Conservation (phyloP, 2,888 invertebrate species). For the Dione vanillae region DNA sequence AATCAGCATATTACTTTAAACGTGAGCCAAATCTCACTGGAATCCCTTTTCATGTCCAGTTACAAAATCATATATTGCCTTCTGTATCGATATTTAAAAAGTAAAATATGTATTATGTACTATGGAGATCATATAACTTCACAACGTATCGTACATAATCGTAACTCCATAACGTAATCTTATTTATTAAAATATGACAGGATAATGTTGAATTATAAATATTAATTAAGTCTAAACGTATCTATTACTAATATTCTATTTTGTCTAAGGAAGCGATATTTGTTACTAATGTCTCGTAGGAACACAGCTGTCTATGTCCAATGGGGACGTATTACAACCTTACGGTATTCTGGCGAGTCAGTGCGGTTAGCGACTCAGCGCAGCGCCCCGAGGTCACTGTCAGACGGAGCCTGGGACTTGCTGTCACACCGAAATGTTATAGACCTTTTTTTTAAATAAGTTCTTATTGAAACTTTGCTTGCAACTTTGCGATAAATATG, state of each 20-base stretch:
- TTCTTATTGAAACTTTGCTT: background rate
- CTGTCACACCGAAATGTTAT: slow-evolving; percentile 47
- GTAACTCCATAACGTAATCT: no score
- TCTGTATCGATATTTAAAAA: no score
- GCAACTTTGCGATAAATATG: background rate
- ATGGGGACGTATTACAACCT: slow-evolving; percentile 60
- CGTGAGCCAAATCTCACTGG: no score
- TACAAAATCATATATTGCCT: no score
- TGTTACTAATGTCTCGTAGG: background rate
- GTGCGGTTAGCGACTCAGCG: slow-evolving; percentile 24
- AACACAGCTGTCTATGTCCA: slow-evolving; percentile 12
- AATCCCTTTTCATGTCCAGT: no score
- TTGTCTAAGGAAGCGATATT: background rate
- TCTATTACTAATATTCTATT: background rate
- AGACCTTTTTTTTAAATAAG: background rate
- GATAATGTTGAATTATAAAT: no score
- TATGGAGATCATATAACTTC: no score
- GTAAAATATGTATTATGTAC: no score
- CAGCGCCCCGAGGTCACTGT: slow-evolving; percentile 54
- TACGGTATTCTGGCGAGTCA: slow-evolving; percentile 67
- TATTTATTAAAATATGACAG: no score
- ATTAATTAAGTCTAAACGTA: no score
- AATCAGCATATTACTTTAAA: no score
- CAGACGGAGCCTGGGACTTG: slow-evolving; percentile 45
- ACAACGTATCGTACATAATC: no score